Percentiles rank a stretch among this genome's conserved stretches.
Evolutionary conservation across 2,888 invertebrate species (phyloP).

Genomic region (Nipponacmea schrenckii): DNA sequence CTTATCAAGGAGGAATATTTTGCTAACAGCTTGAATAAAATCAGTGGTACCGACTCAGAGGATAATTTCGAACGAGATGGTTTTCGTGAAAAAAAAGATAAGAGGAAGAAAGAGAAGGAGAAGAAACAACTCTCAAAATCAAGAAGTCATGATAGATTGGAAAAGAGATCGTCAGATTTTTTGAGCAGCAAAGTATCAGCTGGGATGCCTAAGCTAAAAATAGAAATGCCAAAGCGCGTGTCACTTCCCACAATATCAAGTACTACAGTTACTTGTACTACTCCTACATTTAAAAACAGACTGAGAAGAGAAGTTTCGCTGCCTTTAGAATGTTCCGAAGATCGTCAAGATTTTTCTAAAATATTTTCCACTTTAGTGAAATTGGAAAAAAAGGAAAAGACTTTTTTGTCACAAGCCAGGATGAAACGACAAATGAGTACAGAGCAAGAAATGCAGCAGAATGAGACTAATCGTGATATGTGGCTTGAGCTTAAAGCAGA

Average conservation of each 20-base stretch:
- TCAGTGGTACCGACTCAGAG: slow-evolving; percentile 55
- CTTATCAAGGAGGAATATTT: slow-evolving; percentile 54
- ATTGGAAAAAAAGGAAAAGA: slow-evolving; percentile 69
- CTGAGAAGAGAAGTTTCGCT: slow-evolving; percentile 28
- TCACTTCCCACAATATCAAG: slow-evolving; percentile 22
- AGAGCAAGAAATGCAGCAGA: slow-evolving; percentile 89
- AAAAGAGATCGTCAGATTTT: slow-evolving; percentile 48
- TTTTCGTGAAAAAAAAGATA: slow-evolving; percentile 43
- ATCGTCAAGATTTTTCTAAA: slow-evolving; percentile 64
- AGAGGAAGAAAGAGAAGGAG: slow-evolving; percentile 40
- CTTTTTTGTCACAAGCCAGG: slow-evolving; percentile 37
- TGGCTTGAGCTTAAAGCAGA: slow-evolving; percentile 91
- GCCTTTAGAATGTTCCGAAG: slow-evolving; percentile 47
- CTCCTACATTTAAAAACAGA: slow-evolving; percentile 24
- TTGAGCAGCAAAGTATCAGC: slow-evolving; percentile 22
- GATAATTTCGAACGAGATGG: slow-evolving; percentile 48
- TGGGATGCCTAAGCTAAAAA: slow-evolving; percentile 22
- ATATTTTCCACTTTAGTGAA: slow-evolving; percentile 81
- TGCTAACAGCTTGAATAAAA: slow-evolving; percentile 44
- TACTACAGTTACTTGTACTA: slow-evolving; percentile 15
- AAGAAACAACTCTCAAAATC: slow-evolving; percentile 49
- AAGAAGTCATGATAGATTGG: slow-evolving; percentile 43
- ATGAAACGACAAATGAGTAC: slow-evolving; percentile 72
- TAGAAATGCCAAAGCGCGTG: slow-evolving; percentile 50
- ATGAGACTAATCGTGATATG: slow-evolving; percentile 84